phyloP scores from a whole-genome alignment of 53 echinoderm and acorn worm species.

The Hippasteria phrygiana region DNA sequence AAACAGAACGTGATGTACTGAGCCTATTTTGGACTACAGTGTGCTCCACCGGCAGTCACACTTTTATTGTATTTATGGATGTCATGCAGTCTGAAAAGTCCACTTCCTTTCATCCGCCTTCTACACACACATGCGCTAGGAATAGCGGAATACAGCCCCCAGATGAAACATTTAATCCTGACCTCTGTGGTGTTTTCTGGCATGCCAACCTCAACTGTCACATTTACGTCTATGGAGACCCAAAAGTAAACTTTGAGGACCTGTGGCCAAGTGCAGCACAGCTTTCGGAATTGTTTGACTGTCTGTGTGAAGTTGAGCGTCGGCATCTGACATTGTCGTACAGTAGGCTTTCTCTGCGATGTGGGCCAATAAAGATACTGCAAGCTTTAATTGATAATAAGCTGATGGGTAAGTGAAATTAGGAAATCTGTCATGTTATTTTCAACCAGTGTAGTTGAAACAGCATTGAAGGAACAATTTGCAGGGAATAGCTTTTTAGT shows the following conservation, averaged over 20 bases:
- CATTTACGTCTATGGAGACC: constrained; percentile 73
- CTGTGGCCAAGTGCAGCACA: constrained; percentile 84
- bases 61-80: neutral
- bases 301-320: constrained; percentile 21
- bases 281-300: constrained; percentile 63
- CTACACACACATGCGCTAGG: too few species aligned
- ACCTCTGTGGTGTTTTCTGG: constrained; percentile 84
- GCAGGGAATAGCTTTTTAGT: too few species aligned
- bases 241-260: constrained; percentile 75
- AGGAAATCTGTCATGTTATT: too few species aligned
- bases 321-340: constrained; percentile 49
- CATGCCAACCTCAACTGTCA: constrained; percentile 87
- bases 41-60: neutral
- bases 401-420: constrained; percentile 77
- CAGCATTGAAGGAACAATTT: too few species aligned
- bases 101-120: too few species aligned
- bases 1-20: neutral
- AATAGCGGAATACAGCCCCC: neutral
- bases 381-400: constrained; percentile 76
- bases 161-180: neutral
- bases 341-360: constrained; percentile 78
- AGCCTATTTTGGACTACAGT: neutral
- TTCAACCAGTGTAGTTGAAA: too few species aligned
- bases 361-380: constrained; percentile 83
- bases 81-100: neutral